Conservation (phyloP, 2,888 invertebrate species). For the Nymphalis urticae region DNA sequence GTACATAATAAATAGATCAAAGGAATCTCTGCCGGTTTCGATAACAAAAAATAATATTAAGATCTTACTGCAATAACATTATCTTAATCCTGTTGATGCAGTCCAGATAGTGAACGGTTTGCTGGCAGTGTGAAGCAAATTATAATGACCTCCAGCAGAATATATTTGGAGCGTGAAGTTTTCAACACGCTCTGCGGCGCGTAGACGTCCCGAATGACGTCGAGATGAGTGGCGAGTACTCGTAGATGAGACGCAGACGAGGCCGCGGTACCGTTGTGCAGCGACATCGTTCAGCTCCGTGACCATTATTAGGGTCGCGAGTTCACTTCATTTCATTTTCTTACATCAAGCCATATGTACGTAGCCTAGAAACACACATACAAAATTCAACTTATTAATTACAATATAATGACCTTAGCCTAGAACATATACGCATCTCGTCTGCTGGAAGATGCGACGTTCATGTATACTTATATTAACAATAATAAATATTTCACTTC, state of each 20-base stretch:
- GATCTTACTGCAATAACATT: too few species aligned
- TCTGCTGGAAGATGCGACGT: too few species aligned
- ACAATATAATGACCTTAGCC: neutral
- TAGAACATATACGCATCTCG: too few species aligned
- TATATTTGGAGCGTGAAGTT: conserved; percentile 27
- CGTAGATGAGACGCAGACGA: neutral
- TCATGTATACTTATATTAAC: too few species aligned
- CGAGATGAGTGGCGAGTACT: too few species aligned
- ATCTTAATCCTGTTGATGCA: too few species aligned
- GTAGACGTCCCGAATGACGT: neutral
- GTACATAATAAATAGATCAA: neutral
- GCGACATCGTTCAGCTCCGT: neutral
- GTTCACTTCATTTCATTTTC: conserved; percentile 4
- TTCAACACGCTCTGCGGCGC: conserved; percentile 16
- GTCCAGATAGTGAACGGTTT: neutral
- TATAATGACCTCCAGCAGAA: conserved; percentile 11
- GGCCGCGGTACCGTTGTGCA: conserved; percentile 22
- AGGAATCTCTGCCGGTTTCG: neutral
- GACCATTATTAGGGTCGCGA: conserved; percentile 8
- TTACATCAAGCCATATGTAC: neutral
- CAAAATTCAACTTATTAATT: neutral
- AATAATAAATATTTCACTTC: too few species aligned
- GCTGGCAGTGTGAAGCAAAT: neutral
- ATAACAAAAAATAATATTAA: neutral
- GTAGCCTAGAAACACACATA: conserved; percentile 6